Conservation (phyloP, 2,113 vertebrate species). For the Colinus virginianus region DNA sequence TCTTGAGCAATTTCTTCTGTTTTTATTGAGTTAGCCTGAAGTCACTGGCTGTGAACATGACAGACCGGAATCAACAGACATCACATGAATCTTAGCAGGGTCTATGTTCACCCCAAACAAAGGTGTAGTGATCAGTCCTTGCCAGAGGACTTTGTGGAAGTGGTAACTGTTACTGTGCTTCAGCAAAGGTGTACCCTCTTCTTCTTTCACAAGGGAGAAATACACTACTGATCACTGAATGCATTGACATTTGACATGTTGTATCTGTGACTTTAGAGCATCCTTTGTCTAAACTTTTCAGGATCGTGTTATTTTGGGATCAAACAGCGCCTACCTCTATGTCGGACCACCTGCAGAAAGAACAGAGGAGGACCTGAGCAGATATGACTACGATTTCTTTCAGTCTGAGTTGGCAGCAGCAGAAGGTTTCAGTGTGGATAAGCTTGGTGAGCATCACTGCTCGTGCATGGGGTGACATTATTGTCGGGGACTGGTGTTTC, state of each 20-base stretch:
- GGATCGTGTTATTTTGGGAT: constrained; percentile 89
- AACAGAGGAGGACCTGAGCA: constrained; percentile 79
- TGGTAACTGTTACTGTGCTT: not conserved
- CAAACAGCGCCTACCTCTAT: constrained; percentile 87
- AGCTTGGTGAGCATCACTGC: constrained; percentile 70
- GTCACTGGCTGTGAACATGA: not conserved
- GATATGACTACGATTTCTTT: constrained; percentile 90
- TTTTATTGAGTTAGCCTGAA: not conserved
- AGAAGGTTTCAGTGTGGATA: constrained; percentile 81
- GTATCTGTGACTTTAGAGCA: not conserved
- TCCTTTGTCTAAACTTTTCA: constrained; percentile 25
- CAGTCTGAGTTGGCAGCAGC: constrained; percentile 87
- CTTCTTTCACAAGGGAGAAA: not conserved
- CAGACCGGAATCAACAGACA: not conserved
- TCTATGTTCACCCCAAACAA: not conserved
- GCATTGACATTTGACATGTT: not conserved
- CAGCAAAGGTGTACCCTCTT: not conserved
- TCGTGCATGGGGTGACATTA: not conserved
- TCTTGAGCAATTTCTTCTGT: not conserved
- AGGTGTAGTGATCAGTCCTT: not conserved
- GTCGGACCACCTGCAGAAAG: constrained; percentile 86
- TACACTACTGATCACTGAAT: no score
- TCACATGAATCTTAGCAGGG: not conserved
- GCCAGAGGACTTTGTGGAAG: not conserved
- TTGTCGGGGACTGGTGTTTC: not conserved